Evolutionary conservation across 2,797 vertebrate genomes (phyloP), one percentile per base, ranked within the genome.

Genomic region (Arnoldichthys spilopterus): DNA sequence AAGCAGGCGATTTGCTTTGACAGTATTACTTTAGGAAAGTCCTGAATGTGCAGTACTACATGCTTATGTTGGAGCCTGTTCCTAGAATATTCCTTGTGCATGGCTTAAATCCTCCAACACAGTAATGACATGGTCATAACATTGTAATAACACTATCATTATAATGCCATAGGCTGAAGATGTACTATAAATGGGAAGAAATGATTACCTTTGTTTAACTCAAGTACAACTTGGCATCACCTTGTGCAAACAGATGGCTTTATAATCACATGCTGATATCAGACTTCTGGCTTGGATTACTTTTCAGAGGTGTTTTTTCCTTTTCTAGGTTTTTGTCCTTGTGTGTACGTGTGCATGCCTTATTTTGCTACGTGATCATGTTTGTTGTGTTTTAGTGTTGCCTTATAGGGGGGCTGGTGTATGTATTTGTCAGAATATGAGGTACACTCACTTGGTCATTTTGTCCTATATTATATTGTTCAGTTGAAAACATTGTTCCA

Each of bases 61-160:
- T 51, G 58, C 49, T 70, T 75, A 53, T 59, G 22, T 22, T 69
- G 54, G 59, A 66, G 34, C 22, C 22, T 40, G 16, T n/a, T 11
- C 0, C 3, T 2, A n/a, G 32, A 32, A 6, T 32, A 20, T 62
- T 26, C 16, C 30, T 67, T 32, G 37, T 20, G 37, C 24, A 7
- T 43, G 28, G 54, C 54, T n/a, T 15, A 73, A 30, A 47, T 16
- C 1, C 26, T 51, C 28, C 7, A 58, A 45, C 26, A 20, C 6
- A 30, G 24, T 58, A 74, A 70, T 74, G 63, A 63, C 56, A 72
- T 18, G 24, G 53, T 77, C 49, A 2, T 11, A 67, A 64, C 51
- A 47, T 11, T 43, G 12, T 30, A 77, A 73, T 67, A 67, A 77
- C 43, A 69, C 43, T 3, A 34, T 54, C 28, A 72, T 72, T 61